Evolutionary conservation across 1,140 invertebrate species (phyloP), one percentile per base, ranked within the genome.

Genomic region (Bombus fervidus): DNA sequence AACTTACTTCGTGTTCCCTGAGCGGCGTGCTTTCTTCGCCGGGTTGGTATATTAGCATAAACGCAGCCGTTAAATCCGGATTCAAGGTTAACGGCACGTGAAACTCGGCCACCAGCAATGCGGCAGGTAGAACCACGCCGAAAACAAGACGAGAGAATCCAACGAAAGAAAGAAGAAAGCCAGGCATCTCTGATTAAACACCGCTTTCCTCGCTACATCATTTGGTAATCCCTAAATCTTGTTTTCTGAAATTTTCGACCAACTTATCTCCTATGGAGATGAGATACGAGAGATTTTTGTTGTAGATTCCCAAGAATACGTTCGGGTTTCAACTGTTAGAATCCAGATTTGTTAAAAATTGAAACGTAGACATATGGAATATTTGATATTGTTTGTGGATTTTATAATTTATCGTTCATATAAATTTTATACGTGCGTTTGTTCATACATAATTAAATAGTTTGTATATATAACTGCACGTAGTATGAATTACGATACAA

Each of bases 61-160:
- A 88, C 62, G 81, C 74, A 81, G 84, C 64, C 74, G 80, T 90
- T 90, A 90, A 91, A 88, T 86, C 74, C 82, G 71, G 75, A 86
- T 82, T 90, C 90, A 84, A 88, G 87, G 87, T 86, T 90, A 88
- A 91, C 81, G 87, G 77, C 86, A 90, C 87, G 74, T 85, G 81
- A 88, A 88, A 91, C 81, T 86, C 79, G 81, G 86, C 84, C 87
- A 88, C 68, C 81, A 85, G 82, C 62, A 86, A 88, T 43, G 74
- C 39, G 75, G 83, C 75, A 87, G 85, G 87, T 89, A 80, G 57
- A 69, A 31, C n/a, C 57, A 57, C 64, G 62, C 69, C 78, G 72
- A 86, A 86, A 77, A 84, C 85, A 73, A 82, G 64, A 72, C 13
- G 69, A 68, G 69, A 41, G 34, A 64, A 84, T 6, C 31, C 59